Percentiles rank a stretch among this genome's conserved stretches.
Conservation (phyloP, 2,888 invertebrate species). For the Archips crataeganus region DNA sequence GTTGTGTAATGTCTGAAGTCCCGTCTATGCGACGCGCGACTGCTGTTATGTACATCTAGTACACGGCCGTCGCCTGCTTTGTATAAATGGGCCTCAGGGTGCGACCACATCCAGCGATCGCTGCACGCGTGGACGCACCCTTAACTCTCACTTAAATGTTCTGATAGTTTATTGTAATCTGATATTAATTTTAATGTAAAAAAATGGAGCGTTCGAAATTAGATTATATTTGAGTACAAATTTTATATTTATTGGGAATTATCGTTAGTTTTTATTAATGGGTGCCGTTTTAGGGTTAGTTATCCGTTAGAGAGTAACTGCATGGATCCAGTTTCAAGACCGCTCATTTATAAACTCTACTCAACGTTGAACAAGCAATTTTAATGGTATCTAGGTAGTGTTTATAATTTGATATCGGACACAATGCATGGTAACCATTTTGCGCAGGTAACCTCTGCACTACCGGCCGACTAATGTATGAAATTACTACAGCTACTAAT, state of each 20-base stretch:
- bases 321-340: neutral
- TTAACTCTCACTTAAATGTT: neutral
- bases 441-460: neutral
- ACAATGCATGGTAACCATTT: neutral
- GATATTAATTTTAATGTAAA: constrained; percentile 17
- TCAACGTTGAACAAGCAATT: neutral
- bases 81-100: neutral
- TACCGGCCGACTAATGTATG: no score
- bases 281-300: constrained; percentile 37
- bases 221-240: constrained; percentile 59
- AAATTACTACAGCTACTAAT: no score
- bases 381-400: neutral
- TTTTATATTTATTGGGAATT: constrained; percentile 50
- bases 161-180: constrained; percentile 5
- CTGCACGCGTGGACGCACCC: neutral
- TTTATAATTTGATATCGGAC: neutral
- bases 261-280: constrained; percentile 45
- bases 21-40: neutral
- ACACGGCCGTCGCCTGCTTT: neutral
- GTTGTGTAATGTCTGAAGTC: neutral
- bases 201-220: constrained; percentile 29
- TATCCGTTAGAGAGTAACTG: constrained; percentile 1
- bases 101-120: no score
- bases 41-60: neutral
- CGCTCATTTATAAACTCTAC: neutral